Conservation (phyloP, 2,113 vertebrate species). For the Takifugu bimaculatus region DNA sequence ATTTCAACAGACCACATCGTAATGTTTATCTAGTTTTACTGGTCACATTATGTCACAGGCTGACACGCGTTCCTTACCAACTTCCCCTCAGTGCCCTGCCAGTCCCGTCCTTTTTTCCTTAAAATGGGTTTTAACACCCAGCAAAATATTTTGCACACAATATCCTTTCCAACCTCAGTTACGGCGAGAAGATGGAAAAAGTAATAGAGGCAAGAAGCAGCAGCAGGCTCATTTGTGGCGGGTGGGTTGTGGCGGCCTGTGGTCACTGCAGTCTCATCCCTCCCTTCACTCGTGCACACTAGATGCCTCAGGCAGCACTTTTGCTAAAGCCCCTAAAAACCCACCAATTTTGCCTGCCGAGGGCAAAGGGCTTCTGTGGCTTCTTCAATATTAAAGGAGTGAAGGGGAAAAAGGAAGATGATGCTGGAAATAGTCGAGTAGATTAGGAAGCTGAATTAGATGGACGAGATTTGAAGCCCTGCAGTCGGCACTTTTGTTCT, state of each 20-base stretch:
- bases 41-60: not conserved
- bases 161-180: constrained; percentile 47
- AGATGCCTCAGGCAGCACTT: constrained; percentile 51
- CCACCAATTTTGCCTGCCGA: constrained; percentile 45
- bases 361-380: constrained; percentile 53
- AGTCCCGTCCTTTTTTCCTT: constrained; percentile 20
- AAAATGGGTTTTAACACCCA: constrained; percentile 44
- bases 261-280: constrained; percentile 53
- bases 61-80: not conserved
- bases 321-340: constrained; percentile 47
- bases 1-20: not conserved
- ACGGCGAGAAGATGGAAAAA: constrained; percentile 65
- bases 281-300: constrained; percentile 53
- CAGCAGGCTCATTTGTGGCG: constrained; percentile 63
- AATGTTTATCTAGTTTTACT: not conserved
- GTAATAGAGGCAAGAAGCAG: constrained; percentile 48
- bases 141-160: constrained; percentile 42
- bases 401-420: constrained; percentile 12
- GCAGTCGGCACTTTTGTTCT: constrained; percentile 13
- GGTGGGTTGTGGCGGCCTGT: not conserved
- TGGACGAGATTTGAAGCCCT: constrained; percentile 29
- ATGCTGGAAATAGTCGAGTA: constrained; percentile 17
- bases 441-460: constrained; percentile 46
- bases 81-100: too few species aligned
- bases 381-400: constrained; percentile 45